Percentiles rank a stretch among this genome's conserved stretches.
Conservation (phyloP, 2,113 vertebrate species). For the Anser brachyrhynchus region DNA sequence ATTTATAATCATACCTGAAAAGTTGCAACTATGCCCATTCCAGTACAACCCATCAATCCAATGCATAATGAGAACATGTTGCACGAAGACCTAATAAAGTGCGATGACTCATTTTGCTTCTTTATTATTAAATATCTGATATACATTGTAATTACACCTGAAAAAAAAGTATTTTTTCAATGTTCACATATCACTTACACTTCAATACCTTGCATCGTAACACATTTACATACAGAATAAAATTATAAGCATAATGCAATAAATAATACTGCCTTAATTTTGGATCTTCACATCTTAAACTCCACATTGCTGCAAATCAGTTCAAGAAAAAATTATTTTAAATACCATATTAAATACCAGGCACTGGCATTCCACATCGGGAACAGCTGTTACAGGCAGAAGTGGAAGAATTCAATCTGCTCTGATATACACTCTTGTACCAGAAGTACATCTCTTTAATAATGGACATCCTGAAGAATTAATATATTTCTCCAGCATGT, state of each 20-base stretch:
- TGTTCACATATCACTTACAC: not conserved
- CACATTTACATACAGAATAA: not conserved
- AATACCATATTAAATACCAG: not conserved
- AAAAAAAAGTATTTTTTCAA: not conserved
- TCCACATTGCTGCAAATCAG: not conserved
- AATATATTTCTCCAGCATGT: not conserved
- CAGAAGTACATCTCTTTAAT: not conserved
- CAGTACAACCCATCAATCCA: conserved; percentile 84
- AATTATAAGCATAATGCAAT: not conserved
- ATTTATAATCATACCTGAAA: conserved; percentile 84
- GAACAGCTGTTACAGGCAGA: not conserved
- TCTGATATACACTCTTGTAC: not conserved
- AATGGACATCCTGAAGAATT: not conserved
- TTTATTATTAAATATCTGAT: conserved; percentile 87
- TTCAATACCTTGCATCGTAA: not conserved
- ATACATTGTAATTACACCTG: conserved; percentile 88
- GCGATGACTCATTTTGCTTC: conserved; percentile 75
- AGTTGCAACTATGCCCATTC: conserved; percentile 91
- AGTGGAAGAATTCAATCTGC: not conserved
- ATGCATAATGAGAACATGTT: conserved; percentile 78
- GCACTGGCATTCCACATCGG: not conserved
- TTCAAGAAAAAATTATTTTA: not conserved
- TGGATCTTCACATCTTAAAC: not conserved
- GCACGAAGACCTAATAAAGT: conserved; percentile 46
- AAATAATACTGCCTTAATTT: not conserved